A percentile compares a stretch with the other conserved stretches of the same genome.
Conservation (phyloP, 2,113 vertebrate genomes). For the Nannobrachium achirus region DNA sequence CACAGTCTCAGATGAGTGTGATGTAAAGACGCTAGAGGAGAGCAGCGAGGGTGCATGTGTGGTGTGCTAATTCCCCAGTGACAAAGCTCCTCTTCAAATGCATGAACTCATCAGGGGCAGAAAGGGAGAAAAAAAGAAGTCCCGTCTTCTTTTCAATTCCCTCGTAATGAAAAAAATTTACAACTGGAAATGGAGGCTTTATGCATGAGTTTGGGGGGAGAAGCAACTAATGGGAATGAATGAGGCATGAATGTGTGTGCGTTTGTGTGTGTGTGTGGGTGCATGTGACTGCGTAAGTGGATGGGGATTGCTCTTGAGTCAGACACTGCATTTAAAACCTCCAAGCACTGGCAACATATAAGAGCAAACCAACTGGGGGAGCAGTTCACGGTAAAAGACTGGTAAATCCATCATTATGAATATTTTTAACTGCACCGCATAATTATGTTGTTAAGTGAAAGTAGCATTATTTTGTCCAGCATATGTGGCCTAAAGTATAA, state of each 20-base stretch:
- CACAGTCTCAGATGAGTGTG: slow-evolving; percentile 47
- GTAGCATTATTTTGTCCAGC: too few species aligned
- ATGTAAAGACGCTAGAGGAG: slow-evolving; percentile 63
- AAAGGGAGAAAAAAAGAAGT: slow-evolving; percentile 56
- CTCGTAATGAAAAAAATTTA: slow-evolving; percentile 77
- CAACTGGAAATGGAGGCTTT: slow-evolving; percentile 77
- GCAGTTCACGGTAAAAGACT: slow-evolving; percentile 35
- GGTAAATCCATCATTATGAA: slow-evolving; percentile 30
- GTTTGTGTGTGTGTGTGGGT: slow-evolving; percentile 20
- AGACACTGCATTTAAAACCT: slow-evolving; percentile 48
- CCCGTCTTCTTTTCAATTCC: slow-evolving; percentile 76
- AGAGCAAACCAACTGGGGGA: slow-evolving; percentile 55
- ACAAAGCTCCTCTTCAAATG: slow-evolving; percentile 82
- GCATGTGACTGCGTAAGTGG: background rate
- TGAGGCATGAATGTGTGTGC: slow-evolving; percentile 47
- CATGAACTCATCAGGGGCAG: slow-evolving; percentile 78
- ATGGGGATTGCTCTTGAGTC: slow-evolving; percentile 17
- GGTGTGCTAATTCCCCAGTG: slow-evolving; percentile 77
- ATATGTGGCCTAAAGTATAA: too few species aligned
- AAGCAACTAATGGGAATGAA: slow-evolving; percentile 66
- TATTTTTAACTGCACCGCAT: background rate
- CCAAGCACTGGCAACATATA: slow-evolving; percentile 45
- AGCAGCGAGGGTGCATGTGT: slow-evolving; percentile 69
- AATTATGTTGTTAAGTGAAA: background rate
- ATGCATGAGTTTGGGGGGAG: slow-evolving; percentile 58